These are phyloP conservation scores for Dendronephthya gigantea DNA, from an alignment of 64 coral and sea anemone genomes.

Conservation along the genomic window DNA sequence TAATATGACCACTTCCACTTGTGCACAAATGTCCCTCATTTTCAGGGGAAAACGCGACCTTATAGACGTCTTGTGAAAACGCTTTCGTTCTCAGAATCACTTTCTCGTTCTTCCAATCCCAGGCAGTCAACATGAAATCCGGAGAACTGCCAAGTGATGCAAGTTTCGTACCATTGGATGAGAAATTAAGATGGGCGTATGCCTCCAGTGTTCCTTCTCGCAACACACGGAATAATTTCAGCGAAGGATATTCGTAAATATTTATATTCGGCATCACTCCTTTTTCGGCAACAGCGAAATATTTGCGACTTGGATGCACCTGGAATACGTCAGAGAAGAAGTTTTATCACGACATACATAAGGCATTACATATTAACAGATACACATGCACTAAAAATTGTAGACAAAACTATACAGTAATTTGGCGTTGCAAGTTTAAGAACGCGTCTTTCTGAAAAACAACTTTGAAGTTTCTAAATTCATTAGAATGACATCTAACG, in stretches of 20 bases:
- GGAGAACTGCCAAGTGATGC: constrained; percentile 87
- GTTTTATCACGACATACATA: too few relatives aligned
- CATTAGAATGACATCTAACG: too few relatives aligned
- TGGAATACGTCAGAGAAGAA: not conserved
- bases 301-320: constrained; percentile 86
- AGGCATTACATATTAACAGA: too few relatives aligned
- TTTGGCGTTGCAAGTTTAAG: too few relatives aligned
- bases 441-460: too few relatives aligned
- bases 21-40: constrained; percentile 88
- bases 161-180: constrained; percentile 71
- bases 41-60: constrained; percentile 88
- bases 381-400: too few relatives aligned
- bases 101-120: constrained; percentile 96
- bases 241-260: constrained; percentile 90
- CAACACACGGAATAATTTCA: constrained; percentile 75
- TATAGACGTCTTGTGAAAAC: constrained; percentile 88
- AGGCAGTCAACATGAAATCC: constrained; percentile 94
- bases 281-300: constrained; percentile 99
- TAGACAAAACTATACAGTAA: too few relatives aligned
- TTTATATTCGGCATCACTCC: constrained; percentile 75
- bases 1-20: constrained; percentile 89
- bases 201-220: constrained; percentile 83
- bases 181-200: constrained; percentile 90
- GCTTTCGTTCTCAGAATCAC: constrained; percentile 78
- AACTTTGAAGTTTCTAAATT: too few relatives aligned